Evolutionary conservation across 2,797 vertebrate species (phyloP).

Genomic region (Microchirus variegatus): DNA sequence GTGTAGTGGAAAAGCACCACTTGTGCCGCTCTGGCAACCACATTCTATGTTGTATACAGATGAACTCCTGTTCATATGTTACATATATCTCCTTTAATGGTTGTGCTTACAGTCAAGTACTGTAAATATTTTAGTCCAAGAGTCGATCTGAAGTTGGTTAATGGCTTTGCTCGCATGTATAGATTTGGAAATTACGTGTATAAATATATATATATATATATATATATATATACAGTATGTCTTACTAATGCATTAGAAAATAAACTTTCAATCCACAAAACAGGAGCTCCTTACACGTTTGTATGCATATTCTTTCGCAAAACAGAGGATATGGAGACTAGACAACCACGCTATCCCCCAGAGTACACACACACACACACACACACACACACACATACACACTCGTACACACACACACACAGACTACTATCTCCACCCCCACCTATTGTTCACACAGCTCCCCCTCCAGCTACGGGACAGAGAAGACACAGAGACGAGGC

Average conservation of each 20-base stretch:
- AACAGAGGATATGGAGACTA: conserved; percentile 2
- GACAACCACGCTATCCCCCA: conserved; percentile 48
- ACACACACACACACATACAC: conserved; percentile 8
- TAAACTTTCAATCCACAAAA: conserved; percentile 1
- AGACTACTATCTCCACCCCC: conserved; percentile 41
- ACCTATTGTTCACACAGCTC: conserved; percentile 64
- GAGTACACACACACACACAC: conserved; percentile 11
- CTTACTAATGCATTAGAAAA: conserved; percentile 3
- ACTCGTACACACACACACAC: conserved; percentile 3
- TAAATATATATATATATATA: no score
- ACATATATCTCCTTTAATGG: no score
- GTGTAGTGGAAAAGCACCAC: no score
- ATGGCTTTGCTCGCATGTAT: neutral
- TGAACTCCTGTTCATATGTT: no score
- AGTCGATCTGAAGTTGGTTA: neutral
- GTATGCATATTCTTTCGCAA: conserved; percentile 15
- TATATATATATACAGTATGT: neutral
- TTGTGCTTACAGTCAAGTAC: no score
- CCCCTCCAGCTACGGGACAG: conserved; percentile 67
- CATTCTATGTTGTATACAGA: no score
- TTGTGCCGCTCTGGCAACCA: no score
- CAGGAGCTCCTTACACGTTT: neutral
- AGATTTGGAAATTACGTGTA: neutral
- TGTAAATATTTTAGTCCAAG: neutral
- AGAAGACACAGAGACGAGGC: conserved; percentile 31